Evolutionary conservation across 2,113 vertebrate species (phyloP).

Genomic region (Pardalotus punctatus): DNA sequence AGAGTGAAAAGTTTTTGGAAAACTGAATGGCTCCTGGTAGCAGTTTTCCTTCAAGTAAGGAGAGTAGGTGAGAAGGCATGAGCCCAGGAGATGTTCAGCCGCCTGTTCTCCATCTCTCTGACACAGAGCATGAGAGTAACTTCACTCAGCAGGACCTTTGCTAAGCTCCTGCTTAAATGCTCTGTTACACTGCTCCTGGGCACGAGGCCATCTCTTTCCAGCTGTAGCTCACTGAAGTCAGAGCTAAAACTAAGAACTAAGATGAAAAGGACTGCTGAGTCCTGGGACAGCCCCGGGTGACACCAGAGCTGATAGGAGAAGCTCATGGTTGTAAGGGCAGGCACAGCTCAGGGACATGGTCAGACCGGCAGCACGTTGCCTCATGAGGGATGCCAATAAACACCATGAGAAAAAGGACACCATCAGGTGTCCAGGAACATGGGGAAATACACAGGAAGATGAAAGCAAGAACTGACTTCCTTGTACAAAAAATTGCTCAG

Average conservation of each 20-base stretch:
- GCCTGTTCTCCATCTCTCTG: background rate
- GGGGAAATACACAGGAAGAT: background rate
- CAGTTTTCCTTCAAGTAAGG: background rate
- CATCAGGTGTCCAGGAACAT: background rate
- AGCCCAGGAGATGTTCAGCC: background rate
- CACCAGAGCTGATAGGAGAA: background rate
- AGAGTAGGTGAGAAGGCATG: background rate
- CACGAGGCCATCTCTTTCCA: background rate
- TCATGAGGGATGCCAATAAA: background rate
- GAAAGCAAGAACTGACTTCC: background rate
- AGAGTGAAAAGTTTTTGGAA: background rate
- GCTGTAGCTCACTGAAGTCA: background rate
- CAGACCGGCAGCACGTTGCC: accelerated
- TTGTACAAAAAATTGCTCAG: background rate
- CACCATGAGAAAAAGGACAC: background rate
- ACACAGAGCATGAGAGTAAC: background rate
- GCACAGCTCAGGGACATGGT: accelerated
- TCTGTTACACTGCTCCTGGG: background rate
- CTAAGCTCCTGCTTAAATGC: background rate
- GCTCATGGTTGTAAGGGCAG: background rate
- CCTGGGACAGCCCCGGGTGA: background rate
- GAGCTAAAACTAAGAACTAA: background rate
- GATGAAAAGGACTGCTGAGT: background rate
- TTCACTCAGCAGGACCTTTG: background rate
- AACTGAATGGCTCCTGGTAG: background rate